Base-by-base conservation (phyloP, 2,113 vertebrate genomes). In the Thinocorus orbignyianus region DNA sequence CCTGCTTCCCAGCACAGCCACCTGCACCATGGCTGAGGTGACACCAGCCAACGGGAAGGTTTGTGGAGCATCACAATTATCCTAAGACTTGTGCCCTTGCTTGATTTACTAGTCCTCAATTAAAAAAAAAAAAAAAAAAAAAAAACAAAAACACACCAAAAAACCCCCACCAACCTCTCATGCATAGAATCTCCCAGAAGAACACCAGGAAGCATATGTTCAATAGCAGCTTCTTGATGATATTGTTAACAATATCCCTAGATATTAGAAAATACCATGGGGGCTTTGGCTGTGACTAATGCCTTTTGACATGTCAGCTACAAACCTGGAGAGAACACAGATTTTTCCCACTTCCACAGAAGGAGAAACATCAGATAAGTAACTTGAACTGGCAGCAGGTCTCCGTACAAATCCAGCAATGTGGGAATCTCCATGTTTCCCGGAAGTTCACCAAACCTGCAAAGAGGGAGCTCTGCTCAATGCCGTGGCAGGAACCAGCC, bases 391-490 rank as follows among this genome's bases (percentile, higher is more conserved):
- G 48, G 37, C 41, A 28, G 17, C 55, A 30, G 52, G 39, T 28
- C 42, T 35, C 44, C 3, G 1, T 3, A 24, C 25, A 24, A 28
- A 14, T 15, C 51, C 52, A 24, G 25, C 10, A 4, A 0, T 1
- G 10, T 35, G 60, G 68, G 19, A 62, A 4, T 12, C 35, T 17
- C 1, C 3, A 0, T 3, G 8, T 17, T 44, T 19, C 51, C n/a
- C 68, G 42, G 23, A 7, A 17, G 33, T 22, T 57, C 68, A 20
- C 7, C 26, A 37, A 35, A 7, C 8, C 41, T 70, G 46, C 1
- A 5, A 49, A 24, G 7, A 37, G 42, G 11, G 30, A 74, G 37
- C 48, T 37, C 5, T 0, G 62, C 68, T 51, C 54, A 23, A 0
- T 4, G 49, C 19, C 20, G 23, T 31, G 33, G 44, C 54, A 42